Base-by-base conservation (phyloP, 2,113 vertebrate genomes). In the Cynoglossus semilaevis region DNA sequence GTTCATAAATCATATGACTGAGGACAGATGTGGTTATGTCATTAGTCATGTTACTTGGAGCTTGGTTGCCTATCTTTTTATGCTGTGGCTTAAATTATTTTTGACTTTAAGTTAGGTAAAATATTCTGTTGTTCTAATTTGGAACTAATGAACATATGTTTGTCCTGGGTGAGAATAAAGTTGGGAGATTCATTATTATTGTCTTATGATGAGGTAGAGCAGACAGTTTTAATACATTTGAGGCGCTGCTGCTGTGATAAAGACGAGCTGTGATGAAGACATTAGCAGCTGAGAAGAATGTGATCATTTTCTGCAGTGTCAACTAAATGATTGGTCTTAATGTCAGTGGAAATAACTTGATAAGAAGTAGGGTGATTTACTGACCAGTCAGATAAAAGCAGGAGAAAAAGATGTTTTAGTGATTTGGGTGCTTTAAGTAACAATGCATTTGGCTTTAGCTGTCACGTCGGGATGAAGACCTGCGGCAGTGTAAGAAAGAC, bases 401-500 rank as follows among this genome's bases (percentile, higher is more conserved):
- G 5, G 35, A 9, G 35, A n/a, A n/a, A n/a, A n/a, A n/a, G n/a
- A n/a, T n/a, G n/a, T n/a, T 38, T 38, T 1, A 9, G 6, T 15
- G 1, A 4, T 35, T 34, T 2, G 13, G 15, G 15, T 0, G 22
- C 46, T 16, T 35, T 10, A 34, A 16, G 8, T 15, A 15, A 52
- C 4, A 1, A 7, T 50, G 8, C 0, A 7, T 75, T 58, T 74
- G 4, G 1, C 78, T 89, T 57, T 54, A 99, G 97, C 63, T 95
- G 65, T 89, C 74, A 1, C 85, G 80, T 12, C 83, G 92, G 77
- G 92, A 93, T 62, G 93, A 94, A 16, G 91, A 94, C 45, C 80
- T 98, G 63, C 91, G 76, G 13, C 90, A 88, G 70, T 85, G 92
- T 84, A 88, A 92, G 77, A 88, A 82, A 67, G 93, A 94, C 18